Conservation (phyloP, 1,140 invertebrate species). For the Drosophila insularis region DNA sequence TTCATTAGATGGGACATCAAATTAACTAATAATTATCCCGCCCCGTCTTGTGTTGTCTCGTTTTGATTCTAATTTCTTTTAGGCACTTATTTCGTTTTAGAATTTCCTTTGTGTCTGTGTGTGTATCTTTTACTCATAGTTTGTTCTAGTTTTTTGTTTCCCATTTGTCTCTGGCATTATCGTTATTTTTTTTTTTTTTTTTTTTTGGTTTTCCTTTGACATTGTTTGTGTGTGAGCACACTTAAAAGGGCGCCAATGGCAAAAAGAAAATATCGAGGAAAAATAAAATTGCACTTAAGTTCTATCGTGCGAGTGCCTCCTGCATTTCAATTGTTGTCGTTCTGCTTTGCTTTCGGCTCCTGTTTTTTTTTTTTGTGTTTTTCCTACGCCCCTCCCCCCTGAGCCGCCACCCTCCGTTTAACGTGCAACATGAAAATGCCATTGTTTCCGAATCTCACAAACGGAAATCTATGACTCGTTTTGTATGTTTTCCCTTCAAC, state of each 20-base stretch:
- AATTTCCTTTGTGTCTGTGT: neutral
- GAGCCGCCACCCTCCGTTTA: neutral
- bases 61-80: neutral
- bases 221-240: slow-evolving; percentile 18
- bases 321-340: slow-evolving; percentile 12
- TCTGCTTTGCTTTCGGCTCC: slow-evolving; percentile 8
- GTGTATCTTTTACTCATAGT: neutral
- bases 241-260: slow-evolving; percentile 70
- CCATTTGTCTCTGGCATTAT: slow-evolving; percentile 39
- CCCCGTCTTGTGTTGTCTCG: neutral
- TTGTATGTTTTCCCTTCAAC: slow-evolving; percentile 60
- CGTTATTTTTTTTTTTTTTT: slow-evolving; percentile 28
- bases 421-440: slow-evolving; percentile 78
- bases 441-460: slow-evolving; percentile 70
- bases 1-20: slow-evolving; percentile 36
- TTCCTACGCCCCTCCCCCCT: neutral
- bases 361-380: slow-evolving; percentile 34
- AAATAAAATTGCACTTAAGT: slow-evolving; percentile 74
- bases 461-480: slow-evolving; percentile 78
- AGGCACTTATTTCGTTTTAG: neutral
- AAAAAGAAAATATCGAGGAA: slow-evolving; percentile 54
- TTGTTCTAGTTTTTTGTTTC: slow-evolving; percentile 16
- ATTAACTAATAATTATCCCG: slow-evolving; percentile 13
- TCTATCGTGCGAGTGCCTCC: slow-evolving; percentile 53
- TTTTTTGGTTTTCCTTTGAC: slow-evolving; percentile 39